phyloP scores from a whole-genome alignment of 2,797 vertebrate species.

The Acanthiza pusilla region DNA sequence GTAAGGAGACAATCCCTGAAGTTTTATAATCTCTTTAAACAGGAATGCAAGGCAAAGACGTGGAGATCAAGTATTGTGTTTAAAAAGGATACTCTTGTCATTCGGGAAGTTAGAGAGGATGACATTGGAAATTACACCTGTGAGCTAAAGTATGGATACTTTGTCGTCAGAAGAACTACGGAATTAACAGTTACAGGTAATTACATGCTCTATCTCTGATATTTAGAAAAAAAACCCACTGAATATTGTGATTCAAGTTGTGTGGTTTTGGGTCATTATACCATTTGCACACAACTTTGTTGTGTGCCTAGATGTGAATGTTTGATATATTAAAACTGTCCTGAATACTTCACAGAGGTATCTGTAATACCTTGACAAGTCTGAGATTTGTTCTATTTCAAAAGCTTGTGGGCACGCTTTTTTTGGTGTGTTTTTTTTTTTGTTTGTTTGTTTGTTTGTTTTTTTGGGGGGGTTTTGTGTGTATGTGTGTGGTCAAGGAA shows the following conservation, averaged over 20 bases:
- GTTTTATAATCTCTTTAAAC: constrained; percentile 50
- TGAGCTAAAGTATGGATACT: constrained; percentile 91
- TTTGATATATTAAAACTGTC: neutral
- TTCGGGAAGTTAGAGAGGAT: constrained; percentile 94
- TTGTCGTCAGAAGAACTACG: constrained; percentile 91
- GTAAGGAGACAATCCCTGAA: neutral
- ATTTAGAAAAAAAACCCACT: neutral
- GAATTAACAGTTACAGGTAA: constrained; percentile 95
- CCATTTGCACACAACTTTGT: neutral
- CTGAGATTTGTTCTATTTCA: neutral
- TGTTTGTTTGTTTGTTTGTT: too few species aligned
- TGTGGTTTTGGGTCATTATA: neutral
- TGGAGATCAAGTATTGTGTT: constrained; percentile 89
- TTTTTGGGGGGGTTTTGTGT: too few species aligned
- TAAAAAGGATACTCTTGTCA: constrained; percentile 86
- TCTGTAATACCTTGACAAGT: neutral
- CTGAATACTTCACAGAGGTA: neutral
- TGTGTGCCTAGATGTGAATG: neutral
- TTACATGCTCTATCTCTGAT: neutral
- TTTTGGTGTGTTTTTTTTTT: neutral
- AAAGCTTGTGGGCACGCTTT: neutral
- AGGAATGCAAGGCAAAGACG: constrained; percentile 93
- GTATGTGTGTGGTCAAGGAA: neutral
- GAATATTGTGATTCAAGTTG: neutral
- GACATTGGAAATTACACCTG: constrained; percentile 99